Evolutionary conservation across 1,140 invertebrate species (phyloP), one percentile per base, ranked within the genome.

Genomic region (Drosophila triauraria): DNA sequence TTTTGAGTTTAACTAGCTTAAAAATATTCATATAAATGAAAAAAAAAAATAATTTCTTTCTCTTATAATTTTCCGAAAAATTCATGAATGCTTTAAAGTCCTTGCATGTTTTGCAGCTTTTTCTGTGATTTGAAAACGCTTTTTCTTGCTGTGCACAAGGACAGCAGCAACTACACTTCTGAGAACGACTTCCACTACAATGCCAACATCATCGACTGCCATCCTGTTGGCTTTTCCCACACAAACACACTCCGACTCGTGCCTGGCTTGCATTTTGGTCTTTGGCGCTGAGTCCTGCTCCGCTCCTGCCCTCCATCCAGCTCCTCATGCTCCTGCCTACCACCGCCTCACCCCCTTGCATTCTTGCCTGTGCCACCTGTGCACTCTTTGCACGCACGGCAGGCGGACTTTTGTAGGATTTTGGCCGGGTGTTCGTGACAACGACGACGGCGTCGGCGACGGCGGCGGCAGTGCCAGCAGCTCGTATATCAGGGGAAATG

Each of bases 381-480:
- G 81, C 70, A 76, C 75, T 58, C 77, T 76, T 58, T 63, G 65
- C 82, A 87, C 75, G 80, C 82, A 86, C 83, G 64, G 79, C 82
- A 79, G 80, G 83, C 56, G 75, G 80, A 82, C 79, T 87, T 77
- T 87, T 76, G 69, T 87, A 75, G 83, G 82, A 86, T 87, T 85
- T 86, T 68, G 65, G 64, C 43, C 43, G 75, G 70, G 82, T 71
- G 65, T 78, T 85, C 79, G 82, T 85, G 82, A 86, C 82, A 86
- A 72, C 63, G 65, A 25, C 35, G 38, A 50, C 43, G 60, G 15
- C 30, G 56, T 40, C 42, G 47, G 50, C 38, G 35, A 48, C 46
- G 60, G n/a, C 30, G 56, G 47, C 42, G 50, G 56, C 48, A 46
- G 30, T 42, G 56, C 38, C 42, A 68, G 46, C 61, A 81, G 58